Conservation (phyloP, 2,113 vertebrate genomes). For the Etheostoma spectabile region DNA sequence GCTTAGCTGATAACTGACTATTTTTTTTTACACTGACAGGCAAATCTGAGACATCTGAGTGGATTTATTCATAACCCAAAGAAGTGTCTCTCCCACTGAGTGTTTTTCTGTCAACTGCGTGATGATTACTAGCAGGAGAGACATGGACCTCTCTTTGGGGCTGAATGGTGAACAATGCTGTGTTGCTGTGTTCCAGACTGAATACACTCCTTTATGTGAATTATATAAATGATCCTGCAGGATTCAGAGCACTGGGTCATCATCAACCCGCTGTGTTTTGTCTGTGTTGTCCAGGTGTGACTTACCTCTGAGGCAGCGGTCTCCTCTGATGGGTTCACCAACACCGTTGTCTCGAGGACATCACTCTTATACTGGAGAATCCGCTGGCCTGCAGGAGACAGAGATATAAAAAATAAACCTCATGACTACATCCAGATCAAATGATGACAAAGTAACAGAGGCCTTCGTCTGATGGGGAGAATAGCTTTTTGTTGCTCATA, state of each 20-base stretch:
- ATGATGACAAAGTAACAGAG: neutral
- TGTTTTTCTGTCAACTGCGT: constrained; percentile 3
- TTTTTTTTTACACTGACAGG: neutral
- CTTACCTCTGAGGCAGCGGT: constrained; percentile 89
- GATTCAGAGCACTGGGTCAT: neutral
- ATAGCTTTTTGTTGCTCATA: neutral
- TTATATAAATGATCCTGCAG: neutral
- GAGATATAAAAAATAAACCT: neutral
- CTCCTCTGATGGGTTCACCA: constrained; percentile 92
- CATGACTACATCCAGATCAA: neutral
- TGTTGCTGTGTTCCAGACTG: neutral
- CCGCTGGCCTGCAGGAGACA: constrained; percentile 88
- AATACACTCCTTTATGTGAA: neutral
- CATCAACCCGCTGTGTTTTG: neutral
- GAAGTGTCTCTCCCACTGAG: neutral
- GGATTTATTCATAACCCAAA: constrained; percentile 22
- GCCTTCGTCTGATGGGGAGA: neutral
- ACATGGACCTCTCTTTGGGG: constrained; percentile 9
- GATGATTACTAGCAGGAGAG: constrained; percentile 5
- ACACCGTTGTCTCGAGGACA: constrained; percentile 89
- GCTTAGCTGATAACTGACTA: neutral
- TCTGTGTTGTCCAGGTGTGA: neutral
- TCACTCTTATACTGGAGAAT: constrained; percentile 92
- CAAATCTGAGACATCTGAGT: neutral
- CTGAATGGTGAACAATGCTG: neutral